Conservation (phyloP, 2,888 invertebrate species). For the Leptopterna dolabrata region DNA sequence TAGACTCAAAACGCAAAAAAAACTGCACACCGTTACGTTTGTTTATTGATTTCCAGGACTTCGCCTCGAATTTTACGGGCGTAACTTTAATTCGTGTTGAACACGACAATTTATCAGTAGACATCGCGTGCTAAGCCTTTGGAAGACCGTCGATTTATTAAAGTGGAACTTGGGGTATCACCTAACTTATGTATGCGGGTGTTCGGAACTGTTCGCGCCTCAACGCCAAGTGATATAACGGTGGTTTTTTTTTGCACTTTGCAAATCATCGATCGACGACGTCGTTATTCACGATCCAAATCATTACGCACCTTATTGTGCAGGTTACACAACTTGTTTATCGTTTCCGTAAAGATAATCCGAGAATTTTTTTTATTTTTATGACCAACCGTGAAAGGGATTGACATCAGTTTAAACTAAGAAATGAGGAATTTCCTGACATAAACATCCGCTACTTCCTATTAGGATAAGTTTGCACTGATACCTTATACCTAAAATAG, state of each 20-base stretch:
- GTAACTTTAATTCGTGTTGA: neutral
- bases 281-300: neutral
- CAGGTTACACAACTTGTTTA: too few relatives aligned
- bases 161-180: neutral
- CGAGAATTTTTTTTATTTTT: too few relatives aligned
- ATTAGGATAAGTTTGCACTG: too few relatives aligned
- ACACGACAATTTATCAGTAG: neutral
- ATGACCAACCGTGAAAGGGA: too few relatives aligned
- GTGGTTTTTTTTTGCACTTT: neutral
- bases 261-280: neutral
- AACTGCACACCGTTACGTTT: neutral
- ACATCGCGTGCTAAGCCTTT: neutral
- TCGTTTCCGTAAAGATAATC: too few relatives aligned
- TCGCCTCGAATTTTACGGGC: too few relatives aligned
- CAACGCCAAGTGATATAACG: neutral
- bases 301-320: neutral
- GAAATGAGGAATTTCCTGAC: too few relatives aligned
- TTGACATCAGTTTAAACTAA: too few relatives aligned
- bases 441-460: too few relatives aligned
- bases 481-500: too few relatives aligned
- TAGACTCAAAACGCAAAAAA: neutral
- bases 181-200: neutral
- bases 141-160: neutral
- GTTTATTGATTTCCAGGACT: neutral
- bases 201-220: neutral